phyloP scores from a whole-genome alignment of 2,113 vertebrate species.

The Perca schrenkii region DNA sequence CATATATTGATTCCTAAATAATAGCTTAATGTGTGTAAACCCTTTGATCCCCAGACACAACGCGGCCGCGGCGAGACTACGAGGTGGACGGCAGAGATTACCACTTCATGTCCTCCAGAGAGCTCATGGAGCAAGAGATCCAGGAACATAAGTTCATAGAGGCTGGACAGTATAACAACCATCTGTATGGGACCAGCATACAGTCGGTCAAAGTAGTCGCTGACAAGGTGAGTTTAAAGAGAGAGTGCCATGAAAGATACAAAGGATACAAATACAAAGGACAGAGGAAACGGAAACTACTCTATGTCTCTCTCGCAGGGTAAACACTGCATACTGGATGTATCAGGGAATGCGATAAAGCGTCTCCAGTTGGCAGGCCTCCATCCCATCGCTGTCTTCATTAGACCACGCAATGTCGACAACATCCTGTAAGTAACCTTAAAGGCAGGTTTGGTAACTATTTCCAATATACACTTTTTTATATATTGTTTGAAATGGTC shows the following conservation, averaged over 20 bases:
- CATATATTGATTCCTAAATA: background rate
- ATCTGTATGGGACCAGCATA: slow-evolving; percentile 98
- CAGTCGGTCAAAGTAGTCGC: slow-evolving; percentile 96
- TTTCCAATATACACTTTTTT: no score
- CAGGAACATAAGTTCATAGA: slow-evolving; percentile 99
- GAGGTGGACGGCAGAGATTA: slow-evolving; percentile 97
- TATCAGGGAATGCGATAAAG: slow-evolving; percentile 98
- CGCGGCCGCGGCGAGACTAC: slow-evolving; percentile 95
- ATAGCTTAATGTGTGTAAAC: background rate
- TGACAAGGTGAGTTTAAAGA: slow-evolving; percentile 89
- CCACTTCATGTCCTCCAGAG: slow-evolving; percentile 96
- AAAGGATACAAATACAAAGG: background rate
- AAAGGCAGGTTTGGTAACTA: no score
- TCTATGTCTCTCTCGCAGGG: slow-evolving; percentile 82
- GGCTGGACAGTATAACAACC: slow-evolving; percentile 98
- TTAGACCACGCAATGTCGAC: slow-evolving; percentile 94
- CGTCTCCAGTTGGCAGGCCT: slow-evolving; percentile 95
- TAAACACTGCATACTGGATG: slow-evolving; percentile 98
- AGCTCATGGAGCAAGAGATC: slow-evolving; percentile 98
- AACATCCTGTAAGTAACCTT: slow-evolving; percentile 92
- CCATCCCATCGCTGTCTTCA: slow-evolving; percentile 94
- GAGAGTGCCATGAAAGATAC: background rate
- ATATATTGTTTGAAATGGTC: no score
- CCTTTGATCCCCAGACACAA: slow-evolving; percentile 88
- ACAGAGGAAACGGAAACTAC: background rate